Evolutionary conservation across 2,888 invertebrate genomes (phyloP).

Genomic region (Leptinotarsa peninsularis): DNA sequence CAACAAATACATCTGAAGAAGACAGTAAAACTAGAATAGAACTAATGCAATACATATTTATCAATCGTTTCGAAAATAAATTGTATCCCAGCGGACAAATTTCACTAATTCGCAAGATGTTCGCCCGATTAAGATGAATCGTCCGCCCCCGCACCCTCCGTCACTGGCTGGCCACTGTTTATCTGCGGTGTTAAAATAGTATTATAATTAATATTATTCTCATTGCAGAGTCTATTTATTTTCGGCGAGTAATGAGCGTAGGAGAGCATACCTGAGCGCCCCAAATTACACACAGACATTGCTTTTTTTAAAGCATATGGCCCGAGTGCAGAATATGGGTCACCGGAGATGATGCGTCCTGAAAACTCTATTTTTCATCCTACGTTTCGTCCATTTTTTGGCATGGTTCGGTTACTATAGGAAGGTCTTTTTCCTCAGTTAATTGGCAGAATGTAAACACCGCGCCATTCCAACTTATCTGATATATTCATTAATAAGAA

Average conservation of each 20-base stretch:
- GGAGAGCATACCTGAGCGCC: constrained; percentile 3
- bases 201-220: constrained; percentile 4
- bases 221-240: not conserved
- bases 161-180: no score
- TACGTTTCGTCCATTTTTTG: no score
- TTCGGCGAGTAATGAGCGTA: not conserved
- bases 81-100: no score
- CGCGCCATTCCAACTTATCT: not conserved
- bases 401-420: no score
- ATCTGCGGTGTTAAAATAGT: constrained; percentile 1
- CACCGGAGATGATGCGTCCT: not conserved
- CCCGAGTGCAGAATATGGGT: not conserved
- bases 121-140: no score
- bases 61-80: no score
- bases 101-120: no score
- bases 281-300: constrained; percentile 21
- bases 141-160: no score
- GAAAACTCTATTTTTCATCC: no score
- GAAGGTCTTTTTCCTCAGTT: not conserved
- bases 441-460: not conserved
- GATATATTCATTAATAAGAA: not conserved
- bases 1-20: no score
- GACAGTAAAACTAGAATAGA: no score
- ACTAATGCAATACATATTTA: no score
- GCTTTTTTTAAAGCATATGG: constrained; percentile 19